phyloP scores from a whole-genome alignment of 2,113 vertebrate species.

The Plotosus lineatus region DNA sequence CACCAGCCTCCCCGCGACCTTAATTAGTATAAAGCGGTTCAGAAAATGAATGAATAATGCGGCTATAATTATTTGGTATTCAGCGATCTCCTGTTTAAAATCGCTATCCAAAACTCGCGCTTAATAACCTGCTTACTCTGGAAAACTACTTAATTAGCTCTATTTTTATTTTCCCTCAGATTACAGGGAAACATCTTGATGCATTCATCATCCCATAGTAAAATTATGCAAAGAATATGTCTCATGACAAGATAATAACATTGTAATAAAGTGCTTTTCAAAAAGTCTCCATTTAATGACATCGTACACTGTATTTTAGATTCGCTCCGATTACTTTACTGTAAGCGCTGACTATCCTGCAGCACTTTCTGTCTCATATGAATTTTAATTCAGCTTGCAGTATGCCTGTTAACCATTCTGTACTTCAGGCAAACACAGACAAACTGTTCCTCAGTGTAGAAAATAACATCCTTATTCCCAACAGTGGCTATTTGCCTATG shows the following conservation, averaged over 20 bases:
- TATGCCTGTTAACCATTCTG: conserved; percentile 63
- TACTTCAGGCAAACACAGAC: conserved; percentile 56
- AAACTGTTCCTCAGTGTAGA: conserved; percentile 55
- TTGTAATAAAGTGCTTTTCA: neutral
- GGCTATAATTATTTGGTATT: neutral
- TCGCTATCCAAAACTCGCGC: neutral
- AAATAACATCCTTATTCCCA: conserved; percentile 67
- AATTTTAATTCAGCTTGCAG: conserved; percentile 55
- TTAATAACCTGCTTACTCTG: neutral
- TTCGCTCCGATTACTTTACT: neutral
- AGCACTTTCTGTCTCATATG: conserved; percentile 51
- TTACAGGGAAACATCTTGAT: neutral
- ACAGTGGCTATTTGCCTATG: conserved; percentile 65
- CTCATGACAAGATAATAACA: neutral
- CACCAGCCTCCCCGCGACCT: too few species aligned
- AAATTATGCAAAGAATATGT: neutral
- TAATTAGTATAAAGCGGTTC: neutral
- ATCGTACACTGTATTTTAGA: neutral
- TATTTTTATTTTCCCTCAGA: neutral
- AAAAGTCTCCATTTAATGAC: neutral
- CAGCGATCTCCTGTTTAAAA: neutral
- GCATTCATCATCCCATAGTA: neutral
- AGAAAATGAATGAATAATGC: neutral
- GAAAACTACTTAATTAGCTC: neutral
- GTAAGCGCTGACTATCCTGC: neutral